Evolutionary conservation across 2,888 invertebrate species (phyloP), one percentile per base, ranked within the genome.

Genomic region (Laothoe populi): DNA sequence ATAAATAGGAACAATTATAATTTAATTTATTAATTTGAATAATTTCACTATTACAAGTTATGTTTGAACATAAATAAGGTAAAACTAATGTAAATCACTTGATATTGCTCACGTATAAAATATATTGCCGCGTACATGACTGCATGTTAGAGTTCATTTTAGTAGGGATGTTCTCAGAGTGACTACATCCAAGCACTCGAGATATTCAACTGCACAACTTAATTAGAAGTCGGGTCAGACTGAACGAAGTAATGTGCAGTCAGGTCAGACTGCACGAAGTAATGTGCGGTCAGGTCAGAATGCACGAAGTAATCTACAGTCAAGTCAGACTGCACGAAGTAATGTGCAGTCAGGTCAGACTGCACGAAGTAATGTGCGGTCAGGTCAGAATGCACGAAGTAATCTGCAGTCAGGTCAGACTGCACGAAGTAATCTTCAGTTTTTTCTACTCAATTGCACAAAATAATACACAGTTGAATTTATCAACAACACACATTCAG

Each of bases 101-200:
- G 16, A 42, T 53, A 53, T 53, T 53, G 31, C 53, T 5, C 24
- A 19, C 10, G 53, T 53, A 53, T 31, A 53, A 53, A 53, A 35
- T 53, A 53, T 53, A 53, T 53, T 19, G 31, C 35, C 53, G n/a
- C n/a, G 19, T 35, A 53, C 31, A 53, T 35, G 35, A 35, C 11
- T 53, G 49, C 53, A 53, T 19, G 53, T 16, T 26, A 13, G 24
- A 26, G 26, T 49, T 49, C 16, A 53, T 53, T 53, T 35, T 11
- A 19, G 31, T 53, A 53, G 8, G 19, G 19, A 7, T 44, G 13
- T 13, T 38, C 38, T 38, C 38, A 13, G 13, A 38, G 3, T 1
- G 10, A 38, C 38, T 38, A 13, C 38, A 38, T 0, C 1, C 13
- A 13, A 10, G 11, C 13, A 11, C 11, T 13, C 38, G 4, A 13